These are phyloP conservation scores for Cynopterus sphinx DNA, from an alignment of 2,797 vertebrate genomes.

Conservation along the genomic window DNA sequence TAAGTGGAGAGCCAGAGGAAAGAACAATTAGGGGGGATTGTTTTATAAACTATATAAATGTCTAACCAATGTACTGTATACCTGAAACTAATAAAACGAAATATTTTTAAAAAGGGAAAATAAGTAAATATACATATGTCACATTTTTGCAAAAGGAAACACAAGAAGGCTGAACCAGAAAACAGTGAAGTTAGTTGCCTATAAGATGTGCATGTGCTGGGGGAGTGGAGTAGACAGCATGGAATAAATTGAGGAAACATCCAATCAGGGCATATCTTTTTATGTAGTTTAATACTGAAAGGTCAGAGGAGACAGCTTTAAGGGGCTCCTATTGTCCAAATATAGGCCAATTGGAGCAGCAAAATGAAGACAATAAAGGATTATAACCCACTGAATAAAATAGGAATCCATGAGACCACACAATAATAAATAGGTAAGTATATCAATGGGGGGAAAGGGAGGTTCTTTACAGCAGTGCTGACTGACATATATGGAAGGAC, in stretches of 20 bases:
- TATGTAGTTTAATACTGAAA: background rate
- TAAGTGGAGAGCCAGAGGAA: no score
- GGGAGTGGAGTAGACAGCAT: background rate
- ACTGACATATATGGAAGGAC: background rate
- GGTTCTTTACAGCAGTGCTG: background rate
- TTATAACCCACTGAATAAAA: background rate
- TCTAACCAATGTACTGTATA: no score
- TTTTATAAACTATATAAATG: no score
- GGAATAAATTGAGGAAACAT: background rate
- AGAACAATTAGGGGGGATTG: no score
- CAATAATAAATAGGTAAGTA: background rate
- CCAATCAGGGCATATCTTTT: background rate
- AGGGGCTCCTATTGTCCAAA: background rate
- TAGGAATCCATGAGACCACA: background rate
- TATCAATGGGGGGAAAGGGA: background rate
- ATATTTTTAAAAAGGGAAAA: background rate
- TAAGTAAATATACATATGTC: background rate
- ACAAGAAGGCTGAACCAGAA: background rate
- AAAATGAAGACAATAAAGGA: background rate
- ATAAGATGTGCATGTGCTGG: background rate
- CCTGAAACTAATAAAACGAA: no score
- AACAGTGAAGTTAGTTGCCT: background rate
- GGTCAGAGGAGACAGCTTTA: background rate
- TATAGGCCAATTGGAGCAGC: background rate
- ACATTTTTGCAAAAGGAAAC: slow-evolving; percentile 8